Evolutionary conservation across 2,797 vertebrate genomes (phyloP).

Genomic region (Cossypha dichroa): DNA sequence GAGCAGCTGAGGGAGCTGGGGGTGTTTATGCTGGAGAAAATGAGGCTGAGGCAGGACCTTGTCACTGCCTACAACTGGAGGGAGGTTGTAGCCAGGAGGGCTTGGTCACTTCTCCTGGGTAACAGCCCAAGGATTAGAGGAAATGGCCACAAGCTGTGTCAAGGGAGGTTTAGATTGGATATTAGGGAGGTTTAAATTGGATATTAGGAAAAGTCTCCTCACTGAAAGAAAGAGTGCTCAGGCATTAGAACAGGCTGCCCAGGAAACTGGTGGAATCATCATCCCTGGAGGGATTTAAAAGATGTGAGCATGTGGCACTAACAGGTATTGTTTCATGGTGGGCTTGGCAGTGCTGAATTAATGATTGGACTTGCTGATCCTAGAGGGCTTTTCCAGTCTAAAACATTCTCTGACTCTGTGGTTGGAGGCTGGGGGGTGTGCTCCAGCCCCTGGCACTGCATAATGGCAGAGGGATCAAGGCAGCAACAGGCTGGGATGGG

Average conservation of each 20-base stretch:
- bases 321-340: background rate
- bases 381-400: background rate
- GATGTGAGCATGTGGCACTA: fast-evolving
- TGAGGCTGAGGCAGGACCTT: background rate
- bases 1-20: background rate
- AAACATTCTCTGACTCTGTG: background rate
- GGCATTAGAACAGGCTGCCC: background rate
- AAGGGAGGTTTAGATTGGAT: background rate
- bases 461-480: fast-evolving
- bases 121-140: background rate
- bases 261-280: background rate
- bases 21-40: background rate
- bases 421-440: background rate
- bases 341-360: background rate
- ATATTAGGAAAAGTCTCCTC: background rate
- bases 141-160: background rate
- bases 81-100: background rate
- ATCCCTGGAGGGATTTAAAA: background rate
- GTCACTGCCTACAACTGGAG: background rate
- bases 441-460: background rate
- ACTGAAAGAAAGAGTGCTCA: background rate
- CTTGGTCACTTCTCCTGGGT: background rate
- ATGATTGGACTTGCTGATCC: background rate
- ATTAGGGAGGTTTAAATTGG: background rate
- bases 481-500: background rate